Conservation (phyloP, 2,113 vertebrate genomes). For the Bombycilla garrulus region DNA sequence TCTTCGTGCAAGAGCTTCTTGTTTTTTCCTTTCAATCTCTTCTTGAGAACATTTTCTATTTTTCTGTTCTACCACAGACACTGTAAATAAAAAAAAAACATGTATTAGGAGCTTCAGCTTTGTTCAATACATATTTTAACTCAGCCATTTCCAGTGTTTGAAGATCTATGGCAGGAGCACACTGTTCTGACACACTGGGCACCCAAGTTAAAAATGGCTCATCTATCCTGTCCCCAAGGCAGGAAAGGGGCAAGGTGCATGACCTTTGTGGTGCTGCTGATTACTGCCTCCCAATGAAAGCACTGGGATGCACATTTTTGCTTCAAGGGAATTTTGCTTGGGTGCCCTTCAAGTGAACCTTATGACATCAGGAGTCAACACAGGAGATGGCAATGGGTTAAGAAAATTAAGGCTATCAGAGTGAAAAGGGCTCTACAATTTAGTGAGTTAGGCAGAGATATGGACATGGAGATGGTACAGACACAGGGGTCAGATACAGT, state of each 20-base stretch:
- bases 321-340: conserved; percentile 45
- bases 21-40: conserved; percentile 92
- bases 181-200: not conserved
- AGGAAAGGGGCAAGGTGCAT: not conserved
- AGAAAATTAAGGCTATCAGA: conserved; percentile 18
- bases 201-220: conserved; percentile 28
- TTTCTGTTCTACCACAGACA: conserved; percentile 73
- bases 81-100: conserved; percentile 69
- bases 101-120: not conserved
- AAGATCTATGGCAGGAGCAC: not conserved
- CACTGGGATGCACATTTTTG: not conserved
- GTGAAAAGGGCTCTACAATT: conserved; percentile 36
- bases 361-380: conserved; percentile 20
- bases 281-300: not conserved
- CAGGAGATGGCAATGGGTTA: not conserved
- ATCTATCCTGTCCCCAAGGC: conserved; percentile 29
- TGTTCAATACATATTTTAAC: not conserved
- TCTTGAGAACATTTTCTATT: conserved; percentile 82
- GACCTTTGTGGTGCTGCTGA: conserved; percentile 31
- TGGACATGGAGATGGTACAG: not conserved
- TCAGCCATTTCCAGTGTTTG: not conserved
- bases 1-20: conserved; percentile 88
- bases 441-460: conserved; percentile 18
- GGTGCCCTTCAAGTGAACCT: conserved; percentile 57
- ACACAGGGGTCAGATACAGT: conserved; percentile 40